phyloP scores from a whole-genome alignment of 2,113 vertebrate species.

The Odocoileus virginianus region DNA sequence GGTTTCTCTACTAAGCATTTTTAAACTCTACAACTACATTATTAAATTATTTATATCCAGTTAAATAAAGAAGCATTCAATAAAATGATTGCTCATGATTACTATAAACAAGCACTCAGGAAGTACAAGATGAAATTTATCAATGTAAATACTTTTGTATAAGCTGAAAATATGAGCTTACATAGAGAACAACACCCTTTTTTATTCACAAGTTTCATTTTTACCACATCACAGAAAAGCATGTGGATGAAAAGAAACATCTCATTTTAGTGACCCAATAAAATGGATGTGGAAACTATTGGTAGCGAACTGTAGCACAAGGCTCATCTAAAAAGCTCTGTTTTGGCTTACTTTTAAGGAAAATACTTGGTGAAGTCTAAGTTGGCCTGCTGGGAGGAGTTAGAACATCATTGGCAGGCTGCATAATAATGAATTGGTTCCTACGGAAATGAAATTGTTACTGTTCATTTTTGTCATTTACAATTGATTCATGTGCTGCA shows the following conservation, averaged over 20 bases:
- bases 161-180: neutral
- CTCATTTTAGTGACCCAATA: neutral
- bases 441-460: slow-evolving; percentile 59
- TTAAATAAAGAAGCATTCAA: neutral
- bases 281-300: neutral
- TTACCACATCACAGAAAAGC: neutral
- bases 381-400: fast-evolving
- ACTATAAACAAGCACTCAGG: neutral
- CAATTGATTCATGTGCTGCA: slow-evolving; percentile 62
- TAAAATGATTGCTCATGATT: neutral
- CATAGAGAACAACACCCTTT: neutral
- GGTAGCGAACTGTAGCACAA: neutral
- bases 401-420: neutral
- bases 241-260: neutral
- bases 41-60: neutral
- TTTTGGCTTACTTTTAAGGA: slow-evolving; percentile 31
- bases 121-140: neutral
- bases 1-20: neutral
- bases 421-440: slow-evolving; percentile 50
- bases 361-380: slow-evolving; percentile 51
- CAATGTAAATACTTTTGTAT: neutral
- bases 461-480: slow-evolving; percentile 56
- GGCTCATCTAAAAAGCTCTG: neutral
- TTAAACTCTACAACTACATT: neutral
- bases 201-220: neutral